Evolutionary conservation across 2,888 invertebrate genomes (phyloP).

Genomic region (Thereva nobilitata): DNA sequence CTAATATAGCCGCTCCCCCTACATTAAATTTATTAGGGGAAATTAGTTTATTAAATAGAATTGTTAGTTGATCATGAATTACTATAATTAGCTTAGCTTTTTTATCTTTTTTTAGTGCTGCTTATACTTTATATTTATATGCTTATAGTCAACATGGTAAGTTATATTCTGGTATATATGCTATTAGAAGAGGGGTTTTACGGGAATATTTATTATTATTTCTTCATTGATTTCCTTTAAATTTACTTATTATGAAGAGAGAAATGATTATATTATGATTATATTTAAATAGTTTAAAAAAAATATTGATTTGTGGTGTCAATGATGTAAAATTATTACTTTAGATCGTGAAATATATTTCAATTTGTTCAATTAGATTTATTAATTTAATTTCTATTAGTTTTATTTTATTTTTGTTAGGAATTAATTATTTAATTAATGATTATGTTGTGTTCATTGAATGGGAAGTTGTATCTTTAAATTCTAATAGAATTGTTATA

Average conservation of each 20-base stretch:
- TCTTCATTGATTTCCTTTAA: slow-evolving; percentile 68
- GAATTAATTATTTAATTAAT: slow-evolving; percentile 60
- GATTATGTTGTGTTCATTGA: slow-evolving; percentile 61
- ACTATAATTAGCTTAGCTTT: slow-evolving; percentile 63
- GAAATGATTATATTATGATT: slow-evolving; percentile 61
- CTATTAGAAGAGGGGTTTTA: slow-evolving; percentile 59
- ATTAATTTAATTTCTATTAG: slow-evolving; percentile 60
- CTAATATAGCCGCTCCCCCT: slow-evolving; percentile 70
- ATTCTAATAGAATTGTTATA: slow-evolving; percentile 60
- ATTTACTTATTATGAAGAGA: slow-evolving; percentile 65
- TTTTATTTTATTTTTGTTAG: slow-evolving; percentile 53
- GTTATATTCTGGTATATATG: slow-evolving; percentile 60
- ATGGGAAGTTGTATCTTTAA: slow-evolving; percentile 62
- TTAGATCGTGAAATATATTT: slow-evolving; percentile 61
- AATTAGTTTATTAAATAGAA: slow-evolving; percentile 66
- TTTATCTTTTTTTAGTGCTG: slow-evolving; percentile 68
- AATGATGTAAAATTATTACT: slow-evolving; percentile 62
- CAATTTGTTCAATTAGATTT: slow-evolving; percentile 62
- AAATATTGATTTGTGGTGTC: slow-evolving; percentile 71
- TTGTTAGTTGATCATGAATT: slow-evolving; percentile 61
- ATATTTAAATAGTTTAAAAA: slow-evolving; percentile 68
- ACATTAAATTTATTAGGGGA: slow-evolving; percentile 70
- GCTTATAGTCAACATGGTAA: slow-evolving; percentile 66
- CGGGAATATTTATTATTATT: slow-evolving; percentile 66
- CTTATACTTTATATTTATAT: slow-evolving; percentile 69